A percentile compares a stretch with the other conserved stretches of the same genome.
Conservation (phyloP, 2,888 invertebrate species). For the Opisthograptis luteolata region DNA sequence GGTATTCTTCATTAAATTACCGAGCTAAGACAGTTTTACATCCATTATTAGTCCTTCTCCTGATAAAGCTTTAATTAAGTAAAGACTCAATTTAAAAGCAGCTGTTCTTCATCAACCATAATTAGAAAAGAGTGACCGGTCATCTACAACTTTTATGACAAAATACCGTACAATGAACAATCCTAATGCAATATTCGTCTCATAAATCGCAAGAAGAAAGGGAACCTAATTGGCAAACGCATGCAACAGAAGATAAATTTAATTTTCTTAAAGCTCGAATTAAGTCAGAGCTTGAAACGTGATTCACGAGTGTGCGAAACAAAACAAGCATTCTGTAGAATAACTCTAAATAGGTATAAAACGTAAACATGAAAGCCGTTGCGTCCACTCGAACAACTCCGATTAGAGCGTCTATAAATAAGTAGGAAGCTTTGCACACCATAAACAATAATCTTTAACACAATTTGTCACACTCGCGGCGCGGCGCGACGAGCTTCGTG, state of each 20-base stretch:
- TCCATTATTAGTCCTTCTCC: not conserved
- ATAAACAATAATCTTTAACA: constrained; percentile 68
- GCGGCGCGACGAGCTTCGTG: constrained; percentile 45
- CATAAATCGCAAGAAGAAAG: constrained; percentile 28
- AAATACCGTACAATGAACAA: constrained; percentile 22
- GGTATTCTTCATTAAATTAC: constrained; percentile 6
- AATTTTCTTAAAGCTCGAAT: constrained; percentile 51
- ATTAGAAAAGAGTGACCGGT: constrained; percentile 19
- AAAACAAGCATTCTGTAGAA: constrained; percentile 64
- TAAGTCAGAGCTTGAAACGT: constrained; percentile 57
- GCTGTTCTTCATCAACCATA: constrained; percentile 27
- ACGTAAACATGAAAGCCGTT: constrained; percentile 66
- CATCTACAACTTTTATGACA: constrained; percentile 23
- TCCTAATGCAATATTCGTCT: constrained; percentile 15
- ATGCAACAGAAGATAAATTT: constrained; percentile 45
- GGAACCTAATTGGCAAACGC: constrained; percentile 38
- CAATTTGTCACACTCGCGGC: constrained; percentile 65
- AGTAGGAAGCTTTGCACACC: constrained; percentile 62
- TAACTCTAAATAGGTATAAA: constrained; percentile 66
- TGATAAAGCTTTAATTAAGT: constrained; percentile 12
- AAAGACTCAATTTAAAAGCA: constrained; percentile 21
- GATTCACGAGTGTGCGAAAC: constrained; percentile 75
- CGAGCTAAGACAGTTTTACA: constrained; percentile 3
- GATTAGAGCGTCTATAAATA: constrained; percentile 69
- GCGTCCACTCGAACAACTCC: constrained; percentile 63